Evolutionary conservation across 2,888 invertebrate species (phyloP).

Genomic region (Eubasilissa splendida): DNA sequence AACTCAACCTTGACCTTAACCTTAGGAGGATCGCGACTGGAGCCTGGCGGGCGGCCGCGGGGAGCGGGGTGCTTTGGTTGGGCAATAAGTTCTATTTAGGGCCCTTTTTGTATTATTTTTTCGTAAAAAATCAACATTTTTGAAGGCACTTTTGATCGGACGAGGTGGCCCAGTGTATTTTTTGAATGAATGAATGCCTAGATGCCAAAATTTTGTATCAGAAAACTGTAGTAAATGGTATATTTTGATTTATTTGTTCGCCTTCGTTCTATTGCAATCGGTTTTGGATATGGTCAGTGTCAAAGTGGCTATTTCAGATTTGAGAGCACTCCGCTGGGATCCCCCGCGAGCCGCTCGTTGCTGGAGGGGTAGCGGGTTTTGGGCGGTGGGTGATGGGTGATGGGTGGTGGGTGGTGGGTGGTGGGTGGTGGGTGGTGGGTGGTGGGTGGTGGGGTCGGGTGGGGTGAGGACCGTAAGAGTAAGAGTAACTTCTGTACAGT

Average conservation of each 20-base stretch:
- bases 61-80: conserved; percentile 74
- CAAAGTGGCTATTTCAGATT: conserved; percentile 80
- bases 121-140: conserved; percentile 89
- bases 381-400: background rate
- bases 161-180: conserved; percentile 91
- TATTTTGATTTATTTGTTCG: conserved; percentile 74
- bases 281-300: conserved; percentile 76
- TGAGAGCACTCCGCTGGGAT: conserved; percentile 76
- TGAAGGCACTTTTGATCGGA: conserved; percentile 97
- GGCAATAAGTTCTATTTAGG: conserved; percentile 89
- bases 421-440: background rate
- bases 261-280: conserved; percentile 89
- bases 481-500: conserved; percentile 51
- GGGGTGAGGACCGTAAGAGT: conserved; percentile 27
- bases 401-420: background rate
- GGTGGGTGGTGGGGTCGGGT: too few relatives aligned
- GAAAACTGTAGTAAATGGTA: conserved; percentile 63
- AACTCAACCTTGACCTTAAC: conserved; percentile 45
- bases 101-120: conserved; percentile 84
- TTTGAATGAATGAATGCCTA: conserved; percentile 69
- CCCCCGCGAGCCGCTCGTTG: conserved; percentile 24
- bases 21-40: conserved; percentile 50
- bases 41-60: conserved; percentile 60
- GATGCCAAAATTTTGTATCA: conserved; percentile 51
- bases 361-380: conserved; percentile 15